Conservation (phyloP, 2,888 invertebrate genomes). For the Troilus luridus region DNA sequence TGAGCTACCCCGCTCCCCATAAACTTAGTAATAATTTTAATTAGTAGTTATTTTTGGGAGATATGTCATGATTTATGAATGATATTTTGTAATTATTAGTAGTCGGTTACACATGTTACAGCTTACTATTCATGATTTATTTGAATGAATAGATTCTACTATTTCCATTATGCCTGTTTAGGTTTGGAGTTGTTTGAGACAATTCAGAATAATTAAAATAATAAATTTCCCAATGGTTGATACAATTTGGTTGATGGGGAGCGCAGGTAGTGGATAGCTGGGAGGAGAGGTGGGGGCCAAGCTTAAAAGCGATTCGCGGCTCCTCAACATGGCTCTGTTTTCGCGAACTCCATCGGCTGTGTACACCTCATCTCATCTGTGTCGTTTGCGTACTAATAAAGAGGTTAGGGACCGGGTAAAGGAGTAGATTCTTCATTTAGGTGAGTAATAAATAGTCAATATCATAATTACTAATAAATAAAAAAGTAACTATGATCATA, state of each 20-base stretch:
- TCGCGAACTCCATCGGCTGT: slow-evolving; percentile 31
- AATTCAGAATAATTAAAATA: no score
- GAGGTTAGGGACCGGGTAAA: neutral
- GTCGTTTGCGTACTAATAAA: neutral
- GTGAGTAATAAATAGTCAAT: neutral
- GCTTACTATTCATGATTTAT: no score
- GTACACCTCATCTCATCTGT: neutral
- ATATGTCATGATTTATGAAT: no score
- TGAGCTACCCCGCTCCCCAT: no score
- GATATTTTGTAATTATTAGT: no score
- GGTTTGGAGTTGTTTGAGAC: no score
- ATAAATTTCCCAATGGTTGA: no score
- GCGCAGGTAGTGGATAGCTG: neutral
- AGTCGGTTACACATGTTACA: no score
- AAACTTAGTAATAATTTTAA: no score
- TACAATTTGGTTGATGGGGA: neutral
- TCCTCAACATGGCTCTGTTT: slow-evolving; percentile 9
- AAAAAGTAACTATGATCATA: neutral
- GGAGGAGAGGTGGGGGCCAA: neutral
- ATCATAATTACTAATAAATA: neutral
- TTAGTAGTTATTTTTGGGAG: no score
- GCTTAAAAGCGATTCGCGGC: slow-evolving; percentile 43
- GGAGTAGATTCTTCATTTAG: neutral
- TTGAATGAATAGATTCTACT: no score
- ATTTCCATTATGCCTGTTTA: no score